Evolutionary conservation across 1,140 invertebrate species (phyloP).

Genomic region (Phthorimaea operculella): DNA sequence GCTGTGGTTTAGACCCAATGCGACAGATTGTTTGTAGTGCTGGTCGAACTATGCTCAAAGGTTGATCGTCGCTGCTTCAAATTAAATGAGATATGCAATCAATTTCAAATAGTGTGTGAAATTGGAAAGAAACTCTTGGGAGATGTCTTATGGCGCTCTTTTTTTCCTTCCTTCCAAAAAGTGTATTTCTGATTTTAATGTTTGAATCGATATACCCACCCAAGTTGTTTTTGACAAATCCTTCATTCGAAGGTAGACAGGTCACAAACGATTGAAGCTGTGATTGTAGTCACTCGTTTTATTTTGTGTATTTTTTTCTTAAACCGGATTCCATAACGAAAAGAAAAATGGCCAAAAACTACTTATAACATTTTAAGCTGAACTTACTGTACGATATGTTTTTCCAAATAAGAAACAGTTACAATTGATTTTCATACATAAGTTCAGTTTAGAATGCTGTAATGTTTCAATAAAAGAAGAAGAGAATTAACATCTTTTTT

Average conservation of each 20-base stretch:
- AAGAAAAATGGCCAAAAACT: background rate
- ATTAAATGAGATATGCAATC: slow-evolving; percentile 16
- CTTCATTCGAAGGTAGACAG: too few species aligned
- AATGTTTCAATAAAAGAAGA: slow-evolving; percentile 4
- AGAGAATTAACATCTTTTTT: background rate
- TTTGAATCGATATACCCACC: too few species aligned
- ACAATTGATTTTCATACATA: background rate
- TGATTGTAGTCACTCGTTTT: too few species aligned
- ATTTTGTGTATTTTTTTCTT: too few species aligned
- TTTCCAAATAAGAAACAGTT: slow-evolving; percentile 7
- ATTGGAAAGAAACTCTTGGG: too few species aligned
- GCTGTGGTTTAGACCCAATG: slow-evolving; percentile 25
- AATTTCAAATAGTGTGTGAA: too few species aligned
- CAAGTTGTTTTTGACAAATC: too few species aligned
- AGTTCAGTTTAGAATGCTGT: background rate
- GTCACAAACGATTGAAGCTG: too few species aligned
- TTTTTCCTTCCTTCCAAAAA: too few species aligned
- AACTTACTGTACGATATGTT: background rate
- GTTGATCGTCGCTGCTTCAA: slow-evolving; percentile 33
- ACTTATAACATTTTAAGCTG: background rate
- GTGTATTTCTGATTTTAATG: too few species aligned
- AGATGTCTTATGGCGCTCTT: too few species aligned
- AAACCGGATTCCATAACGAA: background rate
- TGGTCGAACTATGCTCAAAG: slow-evolving; percentile 53
- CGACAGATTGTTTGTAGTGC: slow-evolving; percentile 42